phyloP scores from a whole-genome alignment of 2,888 invertebrate genomes.

The Oxycera nigricornis region DNA sequence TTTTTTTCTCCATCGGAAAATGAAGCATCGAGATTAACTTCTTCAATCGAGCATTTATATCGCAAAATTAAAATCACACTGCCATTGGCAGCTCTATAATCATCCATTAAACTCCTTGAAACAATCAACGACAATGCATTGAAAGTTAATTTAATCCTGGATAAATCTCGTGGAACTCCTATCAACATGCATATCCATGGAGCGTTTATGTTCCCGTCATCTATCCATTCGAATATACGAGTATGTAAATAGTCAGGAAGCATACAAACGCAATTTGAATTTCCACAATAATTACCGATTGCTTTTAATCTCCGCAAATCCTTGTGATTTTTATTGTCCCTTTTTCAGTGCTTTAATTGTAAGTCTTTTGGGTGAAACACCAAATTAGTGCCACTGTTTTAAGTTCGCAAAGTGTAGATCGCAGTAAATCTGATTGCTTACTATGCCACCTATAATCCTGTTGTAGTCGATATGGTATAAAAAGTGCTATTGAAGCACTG shows the following conservation, averaged over 20 bases:
- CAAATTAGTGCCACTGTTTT: slow-evolving; percentile 14
- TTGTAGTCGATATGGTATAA: background rate
- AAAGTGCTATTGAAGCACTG: background rate
- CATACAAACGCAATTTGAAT: background rate
- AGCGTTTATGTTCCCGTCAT: no score
- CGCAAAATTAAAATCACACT: no score
- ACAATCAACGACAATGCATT: no score
- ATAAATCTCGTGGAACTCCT: no score
- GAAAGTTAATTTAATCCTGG: background rate
- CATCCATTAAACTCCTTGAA: no score
- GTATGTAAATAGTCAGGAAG: slow-evolving; percentile 2
- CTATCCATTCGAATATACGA: no score
- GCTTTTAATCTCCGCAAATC: slow-evolving; percentile 24
- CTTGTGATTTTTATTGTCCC: slow-evolving; percentile 25
- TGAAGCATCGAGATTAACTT: no score
- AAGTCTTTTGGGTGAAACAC: slow-evolving; percentile 18
- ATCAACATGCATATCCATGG: no score
- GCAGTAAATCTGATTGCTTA: background rate
- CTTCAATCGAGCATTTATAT: no score
- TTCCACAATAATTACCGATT: slow-evolving; percentile 21
- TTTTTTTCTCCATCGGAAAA: no score
- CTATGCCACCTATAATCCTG: slow-evolving; percentile 17
- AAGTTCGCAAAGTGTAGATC: background rate
- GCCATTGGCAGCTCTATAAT: no score
- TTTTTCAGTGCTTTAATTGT: background rate